Conservation (phyloP, 2,797 vertebrate species). For the Rhincodon typus region DNA sequence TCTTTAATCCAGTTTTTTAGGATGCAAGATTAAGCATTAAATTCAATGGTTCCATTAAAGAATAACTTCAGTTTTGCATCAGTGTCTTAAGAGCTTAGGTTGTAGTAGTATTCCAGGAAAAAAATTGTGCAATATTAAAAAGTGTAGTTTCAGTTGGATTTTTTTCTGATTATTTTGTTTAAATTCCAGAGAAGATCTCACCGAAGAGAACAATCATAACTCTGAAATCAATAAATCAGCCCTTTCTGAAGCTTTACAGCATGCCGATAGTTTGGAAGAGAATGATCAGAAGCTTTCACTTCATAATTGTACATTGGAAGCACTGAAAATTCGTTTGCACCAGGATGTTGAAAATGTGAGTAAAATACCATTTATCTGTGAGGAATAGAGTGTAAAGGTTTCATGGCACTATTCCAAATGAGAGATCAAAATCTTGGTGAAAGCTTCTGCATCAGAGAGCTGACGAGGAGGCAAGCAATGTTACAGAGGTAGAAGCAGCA, state of each 20-base stretch:
- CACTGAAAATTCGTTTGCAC: constrained; percentile 44
- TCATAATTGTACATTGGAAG: constrained; percentile 43
- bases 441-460: no score
- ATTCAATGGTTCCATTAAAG: background rate
- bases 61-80: background rate
- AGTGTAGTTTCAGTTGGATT: background rate
- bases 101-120: background rate
- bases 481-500: no score
- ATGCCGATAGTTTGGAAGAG: constrained; percentile 52
- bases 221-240: constrained; percentile 48
- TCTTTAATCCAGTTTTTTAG: background rate
- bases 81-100: background rate
- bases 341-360: constrained; percentile 50
- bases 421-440: no score
- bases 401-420: no score
- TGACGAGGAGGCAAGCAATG: no score
- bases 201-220: constrained; percentile 53
- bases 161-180: background rate
- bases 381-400: background rate
- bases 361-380: background rate
- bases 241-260: constrained; percentile 56
- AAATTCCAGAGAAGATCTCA: constrained; percentile 55
- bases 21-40: background rate
- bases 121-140: background rate
- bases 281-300: constrained; percentile 52